These are phyloP conservation scores for Vannuccia rotundouncinata DNA, from an alignment of 2,888 invertebrate species.

Conservation along the genomic window DNA sequence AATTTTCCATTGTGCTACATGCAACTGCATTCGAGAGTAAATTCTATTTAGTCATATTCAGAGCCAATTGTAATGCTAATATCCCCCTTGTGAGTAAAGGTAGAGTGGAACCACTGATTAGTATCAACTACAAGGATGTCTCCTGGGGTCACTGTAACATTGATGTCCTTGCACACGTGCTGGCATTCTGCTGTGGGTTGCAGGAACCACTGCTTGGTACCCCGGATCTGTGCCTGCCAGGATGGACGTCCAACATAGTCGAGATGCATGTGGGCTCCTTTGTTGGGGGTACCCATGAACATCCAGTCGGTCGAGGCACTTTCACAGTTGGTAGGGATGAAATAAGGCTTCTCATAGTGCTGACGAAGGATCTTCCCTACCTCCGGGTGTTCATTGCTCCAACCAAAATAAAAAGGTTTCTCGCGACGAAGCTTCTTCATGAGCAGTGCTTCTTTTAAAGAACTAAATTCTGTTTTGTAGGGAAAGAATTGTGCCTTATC, in stretches of 20 bases:
- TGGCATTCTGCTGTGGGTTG: slow-evolving; percentile 75
- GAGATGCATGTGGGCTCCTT: slow-evolving; percentile 83
- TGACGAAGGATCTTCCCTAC: slow-evolving; percentile 68
- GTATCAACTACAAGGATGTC: slow-evolving; percentile 82
- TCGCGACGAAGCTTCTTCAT: slow-evolving; percentile 67
- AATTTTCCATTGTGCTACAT: too few relatives aligned
- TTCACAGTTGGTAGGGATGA: slow-evolving; percentile 80
- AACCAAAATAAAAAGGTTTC: slow-evolving; percentile 80
- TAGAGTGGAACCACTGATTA: slow-evolving; percentile 82
- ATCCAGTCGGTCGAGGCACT: slow-evolving; percentile 80
- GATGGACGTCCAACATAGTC: slow-evolving; percentile 82
- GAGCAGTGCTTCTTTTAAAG: slow-evolving; percentile 69
- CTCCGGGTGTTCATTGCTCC: slow-evolving; percentile 79
- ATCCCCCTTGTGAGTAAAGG: slow-evolving; percentile 70
- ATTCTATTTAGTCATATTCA: slow-evolving; percentile 80
- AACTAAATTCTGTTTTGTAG: slow-evolving; percentile 73
- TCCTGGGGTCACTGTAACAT: slow-evolving; percentile 73
- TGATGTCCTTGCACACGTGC: slow-evolving; percentile 66
- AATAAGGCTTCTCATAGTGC: slow-evolving; percentile 73
- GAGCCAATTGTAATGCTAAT: slow-evolving; percentile 82
- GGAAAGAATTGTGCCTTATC: slow-evolving; percentile 79
- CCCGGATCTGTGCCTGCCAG: slow-evolving; percentile 85
- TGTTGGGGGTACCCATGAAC: slow-evolving; percentile 76
- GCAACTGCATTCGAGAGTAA: too few relatives aligned
- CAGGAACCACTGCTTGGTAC: slow-evolving; percentile 75